phyloP scores from a whole-genome alignment of 2,888 invertebrate genomes.

The Chrysotoxum bicinctum region DNA sequence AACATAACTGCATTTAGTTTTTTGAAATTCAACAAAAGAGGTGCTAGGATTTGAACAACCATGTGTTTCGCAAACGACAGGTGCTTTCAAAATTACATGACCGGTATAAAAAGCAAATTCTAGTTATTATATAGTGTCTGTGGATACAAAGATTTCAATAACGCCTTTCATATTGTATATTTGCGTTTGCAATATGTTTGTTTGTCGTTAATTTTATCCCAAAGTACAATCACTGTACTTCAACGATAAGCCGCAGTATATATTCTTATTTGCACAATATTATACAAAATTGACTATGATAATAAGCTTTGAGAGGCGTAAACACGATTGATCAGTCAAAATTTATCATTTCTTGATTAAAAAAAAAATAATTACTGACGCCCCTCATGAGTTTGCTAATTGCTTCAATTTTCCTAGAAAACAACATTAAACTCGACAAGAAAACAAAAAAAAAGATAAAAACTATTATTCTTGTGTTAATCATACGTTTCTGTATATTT shows the following conservation, averaged over 20 bases:
- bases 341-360: slow-evolving; percentile 22
- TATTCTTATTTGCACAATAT: not conserved
- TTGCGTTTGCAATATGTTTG: not conserved
- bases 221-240: not conserved
- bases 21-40: too few species aligned
- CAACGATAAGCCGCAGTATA: not conserved
- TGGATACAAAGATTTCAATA: too few species aligned
- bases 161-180: too few species aligned
- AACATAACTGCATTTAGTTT: too few species aligned
- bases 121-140: too few species aligned
- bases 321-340: not conserved
- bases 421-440: not conserved
- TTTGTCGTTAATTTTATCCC: not conserved
- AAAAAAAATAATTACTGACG: slow-evolving; percentile 20
- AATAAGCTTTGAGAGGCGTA: slow-evolving; percentile 48
- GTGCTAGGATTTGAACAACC: too few species aligned
- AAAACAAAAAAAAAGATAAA: slow-evolving; percentile 7
- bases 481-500: slow-evolving; percentile 39
- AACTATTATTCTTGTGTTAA: slow-evolving; percentile 30
- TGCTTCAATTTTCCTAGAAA: slow-evolving; percentile 26
- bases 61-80: too few species aligned
- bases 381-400: slow-evolving; percentile 46
- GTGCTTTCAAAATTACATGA: too few species aligned
- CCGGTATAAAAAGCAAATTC: too few species aligned
- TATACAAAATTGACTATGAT: not conserved